These are phyloP conservation scores for Iphiclides podalirius DNA, from an alignment of 2,888 invertebrate genomes.

Conservation along the genomic window DNA sequence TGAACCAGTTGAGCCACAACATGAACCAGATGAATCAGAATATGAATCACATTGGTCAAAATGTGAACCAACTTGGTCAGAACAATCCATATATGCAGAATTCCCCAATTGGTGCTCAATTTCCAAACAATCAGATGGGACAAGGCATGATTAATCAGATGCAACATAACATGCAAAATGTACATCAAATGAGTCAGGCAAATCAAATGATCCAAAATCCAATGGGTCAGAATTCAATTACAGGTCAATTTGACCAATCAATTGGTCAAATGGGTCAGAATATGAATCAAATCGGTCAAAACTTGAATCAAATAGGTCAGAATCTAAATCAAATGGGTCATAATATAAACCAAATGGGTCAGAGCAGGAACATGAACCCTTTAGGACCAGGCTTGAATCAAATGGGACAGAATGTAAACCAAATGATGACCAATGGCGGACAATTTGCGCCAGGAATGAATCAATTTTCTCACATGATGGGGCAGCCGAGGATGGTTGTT, in stretches of 20 bases:
- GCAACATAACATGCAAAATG: slow-evolving; percentile 37
- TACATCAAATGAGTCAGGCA: slow-evolving; percentile 46
- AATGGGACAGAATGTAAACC: slow-evolving; percentile 34
- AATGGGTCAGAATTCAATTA: slow-evolving; percentile 35
- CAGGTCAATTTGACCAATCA: slow-evolving; percentile 40
- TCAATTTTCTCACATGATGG: slow-evolving; percentile 61
- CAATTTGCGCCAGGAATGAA: slow-evolving; percentile 56
- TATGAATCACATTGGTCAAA: slow-evolving; percentile 34
- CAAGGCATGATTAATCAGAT: slow-evolving; percentile 40
- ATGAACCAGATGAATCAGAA: slow-evolving; percentile 45
- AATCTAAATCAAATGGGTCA: slow-evolving; percentile 34
- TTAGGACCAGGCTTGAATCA: slow-evolving; percentile 40
- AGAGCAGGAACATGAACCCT: slow-evolving; percentile 29
- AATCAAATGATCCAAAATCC: slow-evolving; percentile 27
- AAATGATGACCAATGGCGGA: slow-evolving; percentile 58
- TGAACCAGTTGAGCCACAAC: slow-evolving; percentile 34
- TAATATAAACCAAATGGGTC: slow-evolving; percentile 38
- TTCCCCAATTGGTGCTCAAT: slow-evolving; percentile 37
- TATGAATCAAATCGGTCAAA: slow-evolving; percentile 40
- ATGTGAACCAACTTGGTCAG: slow-evolving; percentile 38
- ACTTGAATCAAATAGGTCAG: slow-evolving; percentile 42
- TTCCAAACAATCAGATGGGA: slow-evolving; percentile 44
- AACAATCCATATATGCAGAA: slow-evolving; percentile 38
- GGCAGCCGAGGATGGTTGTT: slow-evolving; percentile 60
- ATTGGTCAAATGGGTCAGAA: slow-evolving; percentile 40